A percentile compares a stretch with the other conserved stretches of the same genome.
phyloP scores from a whole-genome alignment of 2,113 vertebrate genomes.

The Anas platyrhynchos region DNA sequence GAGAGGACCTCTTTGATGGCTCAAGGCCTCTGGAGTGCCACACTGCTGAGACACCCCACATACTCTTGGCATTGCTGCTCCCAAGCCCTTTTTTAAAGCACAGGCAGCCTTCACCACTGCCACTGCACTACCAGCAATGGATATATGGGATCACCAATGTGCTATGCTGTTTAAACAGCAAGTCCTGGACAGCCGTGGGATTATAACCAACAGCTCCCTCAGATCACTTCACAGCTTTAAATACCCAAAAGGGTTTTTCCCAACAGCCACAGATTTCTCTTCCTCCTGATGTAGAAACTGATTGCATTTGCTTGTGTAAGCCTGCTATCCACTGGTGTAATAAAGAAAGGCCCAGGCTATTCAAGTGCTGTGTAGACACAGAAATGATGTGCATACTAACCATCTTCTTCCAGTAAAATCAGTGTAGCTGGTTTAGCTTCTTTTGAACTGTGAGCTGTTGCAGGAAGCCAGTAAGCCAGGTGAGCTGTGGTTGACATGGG shows the following conservation, averaged over 20 bases:
- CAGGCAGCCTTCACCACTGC: neutral
- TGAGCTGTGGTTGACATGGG: neutral
- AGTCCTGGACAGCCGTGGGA: neutral
- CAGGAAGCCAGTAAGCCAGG: conserved; percentile 46
- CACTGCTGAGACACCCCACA: neutral
- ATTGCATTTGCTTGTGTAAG: conserved; percentile 63
- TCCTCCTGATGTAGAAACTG: conserved; percentile 49
- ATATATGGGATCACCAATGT: neutral
- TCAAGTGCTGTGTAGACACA: conserved; percentile 39
- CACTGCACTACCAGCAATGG: fast-evolving
- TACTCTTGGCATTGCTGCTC: neutral
- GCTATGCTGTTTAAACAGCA: neutral
- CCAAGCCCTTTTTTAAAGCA: neutral
- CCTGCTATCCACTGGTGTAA: conserved; percentile 63
- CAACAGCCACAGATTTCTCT: conserved; percentile 65
- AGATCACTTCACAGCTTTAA: conserved; percentile 42
- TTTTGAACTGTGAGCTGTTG: conserved; percentile 43
- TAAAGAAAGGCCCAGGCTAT: conserved; percentile 47
- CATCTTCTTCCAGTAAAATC: conserved; percentile 15
- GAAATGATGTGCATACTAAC: conserved; percentile 58
- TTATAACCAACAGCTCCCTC: neutral
- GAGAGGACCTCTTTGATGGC: neutral
- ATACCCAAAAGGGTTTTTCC: neutral
- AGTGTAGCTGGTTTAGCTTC: conserved; percentile 45
- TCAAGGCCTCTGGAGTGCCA: neutral